phyloP scores from a whole-genome alignment of 2,113 vertebrate genomes.

The Columbina picui region DNA sequence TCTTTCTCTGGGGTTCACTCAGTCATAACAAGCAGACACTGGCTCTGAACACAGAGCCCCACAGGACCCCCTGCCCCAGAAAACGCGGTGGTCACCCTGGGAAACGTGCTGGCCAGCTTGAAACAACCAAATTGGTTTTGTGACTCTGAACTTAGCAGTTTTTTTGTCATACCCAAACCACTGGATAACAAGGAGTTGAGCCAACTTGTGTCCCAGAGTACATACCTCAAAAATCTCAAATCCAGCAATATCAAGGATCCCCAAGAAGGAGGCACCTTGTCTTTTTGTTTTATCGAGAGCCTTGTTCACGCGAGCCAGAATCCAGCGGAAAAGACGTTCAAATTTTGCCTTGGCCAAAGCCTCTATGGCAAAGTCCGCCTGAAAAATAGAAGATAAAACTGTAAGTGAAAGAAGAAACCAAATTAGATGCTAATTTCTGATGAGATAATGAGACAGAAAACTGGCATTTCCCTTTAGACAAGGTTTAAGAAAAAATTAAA shows the following conservation, averaged over 20 bases:
- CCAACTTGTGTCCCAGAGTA: background rate
- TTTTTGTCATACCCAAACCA: background rate
- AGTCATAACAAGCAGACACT: background rate
- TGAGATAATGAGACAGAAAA: background rate
- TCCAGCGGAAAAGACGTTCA: constrained; percentile 93
- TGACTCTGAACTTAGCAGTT: background rate
- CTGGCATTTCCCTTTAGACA: background rate
- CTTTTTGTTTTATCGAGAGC: constrained; percentile 95
- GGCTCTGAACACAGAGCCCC: background rate
- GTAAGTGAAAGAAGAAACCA: background rate
- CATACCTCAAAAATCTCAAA: constrained; percentile 97
- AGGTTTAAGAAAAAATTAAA: background rate
- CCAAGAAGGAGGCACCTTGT: constrained; percentile 91
- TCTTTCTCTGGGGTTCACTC: background rate
- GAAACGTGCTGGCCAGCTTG: background rate
- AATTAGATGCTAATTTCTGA: background rate
- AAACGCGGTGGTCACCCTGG: too few relatives aligned
- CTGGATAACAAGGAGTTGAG: background rate
- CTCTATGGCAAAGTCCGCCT: constrained; percentile 93
- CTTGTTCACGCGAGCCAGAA: constrained; percentile 91
- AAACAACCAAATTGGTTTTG: background rate
- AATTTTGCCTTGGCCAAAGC: constrained; percentile 95
- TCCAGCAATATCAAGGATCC: constrained; percentile 96
- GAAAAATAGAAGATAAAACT: background rate
- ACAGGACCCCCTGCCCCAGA: background rate